A percentile compares a stretch with the other conserved stretches of the same genome.
Evolutionary conservation across 1,140 invertebrate species (phyloP).

Genomic region (Pemphigus obesinymphae): DNA sequence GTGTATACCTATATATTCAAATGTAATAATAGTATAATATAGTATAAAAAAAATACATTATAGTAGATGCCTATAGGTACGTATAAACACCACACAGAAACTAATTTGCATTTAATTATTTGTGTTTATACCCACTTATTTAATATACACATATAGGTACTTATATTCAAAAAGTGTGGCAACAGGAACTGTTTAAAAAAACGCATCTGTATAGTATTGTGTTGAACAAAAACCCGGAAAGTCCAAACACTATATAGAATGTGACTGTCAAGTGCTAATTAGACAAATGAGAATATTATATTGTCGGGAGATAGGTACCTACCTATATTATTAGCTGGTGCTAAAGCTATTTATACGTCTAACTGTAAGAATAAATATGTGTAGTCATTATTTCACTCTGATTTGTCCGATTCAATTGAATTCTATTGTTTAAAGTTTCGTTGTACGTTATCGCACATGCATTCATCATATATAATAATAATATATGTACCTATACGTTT

Average conservation of each 20-base stretch:
- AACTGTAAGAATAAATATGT: neutral
- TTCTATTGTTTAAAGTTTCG: neutral
- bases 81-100: neutral
- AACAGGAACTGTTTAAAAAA: neutral
- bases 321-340: neutral
- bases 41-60: too few species aligned
- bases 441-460: too few species aligned
- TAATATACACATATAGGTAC: too few species aligned
- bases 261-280: neutral
- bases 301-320: neutral
- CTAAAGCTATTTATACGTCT: neutral
- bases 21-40: too few species aligned
- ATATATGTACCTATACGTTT: too few species aligned
- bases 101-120: neutral
- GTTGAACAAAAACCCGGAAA: slow-evolving; percentile 15
- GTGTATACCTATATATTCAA: too few species aligned
- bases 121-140: neutral
- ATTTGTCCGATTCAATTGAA: neutral
- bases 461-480: too few species aligned
- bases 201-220: neutral
- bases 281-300: neutral
- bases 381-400: neutral
- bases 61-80: too few species aligned
- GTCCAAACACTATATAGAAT: neutral
- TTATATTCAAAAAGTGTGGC: neutral